Conservation (phyloP, 53 echinoderm and acorn worm genomes). For the Actinopyga echinites region DNA sequence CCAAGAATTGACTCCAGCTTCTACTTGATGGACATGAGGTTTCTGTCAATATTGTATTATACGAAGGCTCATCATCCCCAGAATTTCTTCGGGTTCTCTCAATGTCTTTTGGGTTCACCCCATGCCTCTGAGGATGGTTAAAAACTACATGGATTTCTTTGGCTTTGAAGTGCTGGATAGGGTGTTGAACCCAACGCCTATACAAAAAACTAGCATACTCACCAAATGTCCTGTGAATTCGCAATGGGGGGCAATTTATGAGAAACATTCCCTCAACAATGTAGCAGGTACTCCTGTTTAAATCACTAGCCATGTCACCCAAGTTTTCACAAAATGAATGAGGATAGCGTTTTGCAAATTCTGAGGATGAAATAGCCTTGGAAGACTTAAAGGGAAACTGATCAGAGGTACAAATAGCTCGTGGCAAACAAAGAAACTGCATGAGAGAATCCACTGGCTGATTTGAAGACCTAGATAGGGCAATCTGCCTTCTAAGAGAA, state of each 20-base stretch:
- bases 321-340: not conserved
- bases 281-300: not conserved
- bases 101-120: slow-evolving; percentile 48
- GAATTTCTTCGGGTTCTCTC: slow-evolving; percentile 26
- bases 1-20: slow-evolving; percentile 42
- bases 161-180: not conserved
- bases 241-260: slow-evolving; percentile 1
- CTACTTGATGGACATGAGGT: not conserved
- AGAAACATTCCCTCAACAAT: slow-evolving; percentile 37
- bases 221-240: slow-evolving; percentile 8
- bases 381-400: not conserved
- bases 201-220: slow-evolving; percentile 25
- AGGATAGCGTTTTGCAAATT: slow-evolving; percentile 14
- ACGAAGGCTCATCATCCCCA: not conserved
- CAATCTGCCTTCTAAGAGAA: slow-evolving; percentile 11
- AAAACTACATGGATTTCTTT: slow-evolving; percentile 53
- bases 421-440: slow-evolving; percentile 6
- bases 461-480: slow-evolving; percentile 6
- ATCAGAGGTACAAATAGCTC: slow-evolving; percentile 17
- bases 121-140: slow-evolving; percentile 55
- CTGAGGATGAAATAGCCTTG: not conserved
- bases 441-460: slow-evolving; percentile 5
- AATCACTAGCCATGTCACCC: not conserved
- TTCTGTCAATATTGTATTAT: not conserved
- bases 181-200: not conserved